Evolutionary conservation across 2,888 invertebrate genomes (phyloP), one percentile per base, ranked within the genome.

Genomic region (Ormia ochracea): DNA sequence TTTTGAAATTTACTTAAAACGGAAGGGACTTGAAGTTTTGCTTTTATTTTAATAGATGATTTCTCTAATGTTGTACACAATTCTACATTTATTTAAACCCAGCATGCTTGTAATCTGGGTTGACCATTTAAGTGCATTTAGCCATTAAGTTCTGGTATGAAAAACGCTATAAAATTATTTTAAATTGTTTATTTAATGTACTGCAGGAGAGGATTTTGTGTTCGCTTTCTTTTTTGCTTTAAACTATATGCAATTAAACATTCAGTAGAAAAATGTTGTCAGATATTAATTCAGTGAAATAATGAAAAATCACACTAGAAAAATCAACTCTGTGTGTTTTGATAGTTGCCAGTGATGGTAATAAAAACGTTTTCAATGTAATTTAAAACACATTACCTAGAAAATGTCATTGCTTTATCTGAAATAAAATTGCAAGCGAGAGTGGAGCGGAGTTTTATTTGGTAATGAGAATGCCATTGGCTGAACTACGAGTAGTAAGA

Each of bases 111-210:
- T 66, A 41, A 75, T 75, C 59, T 68, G 33, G 52, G 66, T 33
- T 75, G 66, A 68, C 66, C 66, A 75, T 68, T 75, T 61, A 66
- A 72, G 72, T 66, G 72, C 66, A 72, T 65, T 72, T 72, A 66
- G 52, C 66, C 52, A 72, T 72, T 72, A 61, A 45, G 21, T 66
- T 78, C 26, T 28, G 5, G 19, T 10, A 14, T 28, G n/a, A 21
- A 56, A 36, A 73, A 36, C 33, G 36, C 26, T 12, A 63, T n/a
- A 14, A 36, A 45, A 36, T 48, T 48, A 48, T 17, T 28, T n/a
- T 41, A 52, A 52, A 28, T 54, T 19, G 2, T 12, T 21, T 9
- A 23, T 56, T 23, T 56, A 45, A 68, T 68, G 19, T 21, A 45
- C 43, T 33, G 17, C n/a, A 31, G 6, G 23, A 45, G 19, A 33